Percentiles rank a stretch among this genome's conserved stretches.
Evolutionary conservation across 2,888 invertebrate species (phyloP).

Genomic region (Drosophila colorata): DNA sequence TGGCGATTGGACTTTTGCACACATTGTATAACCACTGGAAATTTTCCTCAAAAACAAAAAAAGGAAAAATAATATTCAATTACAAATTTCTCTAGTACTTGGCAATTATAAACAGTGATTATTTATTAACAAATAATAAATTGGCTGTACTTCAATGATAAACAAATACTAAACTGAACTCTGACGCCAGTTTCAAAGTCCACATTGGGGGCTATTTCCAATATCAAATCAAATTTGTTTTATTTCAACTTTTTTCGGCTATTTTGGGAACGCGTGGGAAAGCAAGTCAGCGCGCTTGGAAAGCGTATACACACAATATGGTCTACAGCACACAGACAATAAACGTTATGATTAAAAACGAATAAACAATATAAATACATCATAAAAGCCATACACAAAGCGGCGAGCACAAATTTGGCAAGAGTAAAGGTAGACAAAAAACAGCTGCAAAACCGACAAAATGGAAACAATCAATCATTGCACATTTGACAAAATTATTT

Average conservation of each 20-base stretch:
- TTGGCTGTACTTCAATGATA: constrained; percentile 6
- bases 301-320: constrained; percentile 44
- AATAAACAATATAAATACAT: constrained; percentile 68
- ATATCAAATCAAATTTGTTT: constrained; percentile 23
- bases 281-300: constrained; percentile 41
- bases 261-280: constrained; percentile 68
- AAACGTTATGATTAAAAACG: constrained; percentile 77
- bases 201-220: constrained; percentile 25
- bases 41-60: neutral
- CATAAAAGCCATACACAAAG: constrained; percentile 46
- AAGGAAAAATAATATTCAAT: neutral
- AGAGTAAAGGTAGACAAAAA: constrained; percentile 31
- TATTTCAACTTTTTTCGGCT: constrained; percentile 29
- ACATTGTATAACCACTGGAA: too few species aligned
- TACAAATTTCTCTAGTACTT: too few species aligned
- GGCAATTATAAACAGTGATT: neutral
- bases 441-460: constrained; percentile 28
- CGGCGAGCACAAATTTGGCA: constrained; percentile 51
- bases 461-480: constrained; percentile 63
- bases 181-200: constrained; percentile 50
- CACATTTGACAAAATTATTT: constrained; percentile 55
- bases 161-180: constrained; percentile 19
- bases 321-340: constrained; percentile 60
- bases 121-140: neutral
- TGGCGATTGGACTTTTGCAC: neutral